Base-by-base conservation (phyloP, 2,113 vertebrate genomes). In the Vidua chalybeata region DNA sequence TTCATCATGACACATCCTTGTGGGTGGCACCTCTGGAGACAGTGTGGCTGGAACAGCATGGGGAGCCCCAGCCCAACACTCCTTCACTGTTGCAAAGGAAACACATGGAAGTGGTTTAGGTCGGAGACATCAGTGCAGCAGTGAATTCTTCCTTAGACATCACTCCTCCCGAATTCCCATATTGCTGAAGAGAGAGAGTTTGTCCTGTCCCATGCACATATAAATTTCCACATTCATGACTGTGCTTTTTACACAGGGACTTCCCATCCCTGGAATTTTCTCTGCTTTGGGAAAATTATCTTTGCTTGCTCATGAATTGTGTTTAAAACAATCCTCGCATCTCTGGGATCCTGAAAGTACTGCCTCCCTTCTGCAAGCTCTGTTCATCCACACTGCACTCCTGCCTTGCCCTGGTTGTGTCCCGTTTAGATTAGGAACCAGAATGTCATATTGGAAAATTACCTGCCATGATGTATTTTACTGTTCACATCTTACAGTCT, bases 401-500 rank as follows among this genome's bases (percentile, higher is more conserved):
- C 23, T 13, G 22, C 30, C 24, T 91, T 75, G 41, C 21, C 7
- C n/a, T 84, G 59, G 7, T 10, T 89, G 13, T 11, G 0, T 68
- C 37, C 30, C 0, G 1, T 63, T 82, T 71, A 55, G 39, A 35
- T 20, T 81, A 74, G 35, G 20, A 89, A 77, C 48, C 52, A 64
- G 19, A 69, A 85, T 39, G 20, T 83, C 14, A 72, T 28, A 24
- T 13, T 26, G 33, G 37, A 79, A 73, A 80, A 77, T 56, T 67
- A 13, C 26, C 8, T 71, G 20, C 27, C 11, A 9, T 77, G 28
- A 86, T 6, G 17, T 77, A 26, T 90, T 92, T 63, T 48, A 30
- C 35, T 85, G 27, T 59, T 84, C 1, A 8, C 54, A n/a, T 94
- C 35, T 87, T 92, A 71, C 52, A 98, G 97, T 94, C 97, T 85